phyloP scores from a whole-genome alignment of 2,797 vertebrate species.

The Sebastes alutus region DNA sequence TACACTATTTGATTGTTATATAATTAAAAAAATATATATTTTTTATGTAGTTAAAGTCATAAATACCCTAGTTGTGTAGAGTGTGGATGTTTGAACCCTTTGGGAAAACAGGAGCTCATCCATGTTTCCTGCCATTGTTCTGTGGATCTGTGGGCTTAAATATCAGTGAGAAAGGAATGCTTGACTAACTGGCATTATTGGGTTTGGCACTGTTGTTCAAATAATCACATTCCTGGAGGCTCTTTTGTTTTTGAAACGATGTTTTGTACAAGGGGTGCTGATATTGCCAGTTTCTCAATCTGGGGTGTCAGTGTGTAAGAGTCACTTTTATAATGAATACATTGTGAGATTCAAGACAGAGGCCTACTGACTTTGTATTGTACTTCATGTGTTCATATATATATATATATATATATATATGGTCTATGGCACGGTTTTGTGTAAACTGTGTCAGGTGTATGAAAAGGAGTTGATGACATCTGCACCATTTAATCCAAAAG shows the following conservation, averaged over 20 bases:
- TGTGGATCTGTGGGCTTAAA: conserved; percentile 55
- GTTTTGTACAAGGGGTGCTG: no score
- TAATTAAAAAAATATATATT: not conserved
- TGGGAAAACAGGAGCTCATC: conserved; percentile 72
- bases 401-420: not conserved
- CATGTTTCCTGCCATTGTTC: conserved; percentile 86
- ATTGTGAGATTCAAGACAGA: not conserved
- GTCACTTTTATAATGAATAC: not conserved
- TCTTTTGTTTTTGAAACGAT: not conserved
- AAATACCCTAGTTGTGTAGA: not conserved
- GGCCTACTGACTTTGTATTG: not conserved
- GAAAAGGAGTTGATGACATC: not conserved
- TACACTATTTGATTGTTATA: not conserved
- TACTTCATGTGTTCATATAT: not conserved
- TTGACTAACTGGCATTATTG: conserved; percentile 22
- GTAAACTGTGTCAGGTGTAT: not conserved
- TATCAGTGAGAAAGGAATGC: conserved; percentile 54
- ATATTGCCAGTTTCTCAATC: not conserved
- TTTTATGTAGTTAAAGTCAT: not conserved
- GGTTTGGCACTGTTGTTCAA: conserved; percentile 27
- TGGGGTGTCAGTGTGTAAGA: not conserved
- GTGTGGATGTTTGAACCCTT: conserved; percentile 23
- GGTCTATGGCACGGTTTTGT: not conserved
- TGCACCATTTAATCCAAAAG: not conserved
- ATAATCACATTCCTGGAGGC: not conserved